Base-by-base conservation (phyloP, 2,888 invertebrate genomes). In the Branchinecta sandiegonensis region DNA sequence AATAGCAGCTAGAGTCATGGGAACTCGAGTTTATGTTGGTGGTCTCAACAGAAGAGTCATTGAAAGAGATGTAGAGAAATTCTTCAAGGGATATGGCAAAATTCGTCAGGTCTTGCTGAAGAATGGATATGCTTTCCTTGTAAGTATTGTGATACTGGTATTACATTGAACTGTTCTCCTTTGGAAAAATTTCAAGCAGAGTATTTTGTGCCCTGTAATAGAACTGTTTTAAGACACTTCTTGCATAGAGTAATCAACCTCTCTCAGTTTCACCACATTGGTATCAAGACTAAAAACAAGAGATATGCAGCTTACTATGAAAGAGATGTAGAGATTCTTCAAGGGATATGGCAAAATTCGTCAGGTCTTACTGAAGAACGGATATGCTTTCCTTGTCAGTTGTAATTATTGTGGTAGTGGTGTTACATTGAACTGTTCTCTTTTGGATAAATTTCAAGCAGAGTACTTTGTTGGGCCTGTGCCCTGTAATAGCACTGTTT, bases 371-470 rank as follows among this genome's bases (percentile, higher is more conserved):
- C 82, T 89, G 78, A 89, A 90, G 80, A 88, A 87, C 80, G 89
- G 89, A 75, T 90, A 88, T 79, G 89, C 87, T 74, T 90, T 90
- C 83, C 87, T 90, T 78, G n/a, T n/a, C n/a, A n/a, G n/a, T n/a
- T n/a, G 86, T 84, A 77, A 79, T 81, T 77, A 5, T 1, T 6
- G 37, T 37, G 37, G 5, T 37, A 6, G 6, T 37, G 6, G 6
- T 37, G 6, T 37, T 37, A 6, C 37, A 37, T 37, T 37, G 4
- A 37, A 5, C 37, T 37, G 37, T 37, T 37, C 6, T 37, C 37
- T 5, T 37, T 37, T 37, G 37, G 37, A 37, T 6, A 37, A 17
- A 13, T 63, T 71, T n/a, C 50, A 12, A 6, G 37, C 37, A 37
- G 37, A 14, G n/a, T 63, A 69, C 10, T 65, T 68, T 70, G n/a